Percentiles rank a stretch among this genome's conserved stretches.
phyloP scores from a whole-genome alignment of 2,888 invertebrate genomes.

The Tetragonisca angustula region DNA sequence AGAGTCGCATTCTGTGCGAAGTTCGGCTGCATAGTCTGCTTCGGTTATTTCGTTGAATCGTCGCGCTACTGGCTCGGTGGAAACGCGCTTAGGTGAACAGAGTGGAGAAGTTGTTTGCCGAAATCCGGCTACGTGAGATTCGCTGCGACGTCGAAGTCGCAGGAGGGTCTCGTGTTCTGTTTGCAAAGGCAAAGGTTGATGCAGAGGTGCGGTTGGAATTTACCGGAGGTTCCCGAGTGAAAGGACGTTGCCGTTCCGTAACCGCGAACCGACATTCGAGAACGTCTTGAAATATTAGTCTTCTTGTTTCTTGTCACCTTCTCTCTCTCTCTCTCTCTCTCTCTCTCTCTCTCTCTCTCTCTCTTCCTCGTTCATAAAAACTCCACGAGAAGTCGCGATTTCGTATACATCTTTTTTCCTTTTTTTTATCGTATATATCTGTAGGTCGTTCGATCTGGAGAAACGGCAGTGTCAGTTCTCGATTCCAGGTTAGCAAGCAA shows the following conservation, averaged over 20 bases:
- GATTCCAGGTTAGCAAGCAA: slow-evolving; percentile 29
- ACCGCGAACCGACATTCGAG: slow-evolving; percentile 64
- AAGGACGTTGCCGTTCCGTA: slow-evolving; percentile 65
- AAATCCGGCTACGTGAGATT: slow-evolving; percentile 49
- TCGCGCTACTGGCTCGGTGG: slow-evolving; percentile 6
- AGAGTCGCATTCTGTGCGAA: neutral
- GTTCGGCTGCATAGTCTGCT: neutral
- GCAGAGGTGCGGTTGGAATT: slow-evolving; percentile 65
- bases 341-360: neutral
- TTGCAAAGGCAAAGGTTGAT: slow-evolving; percentile 65
- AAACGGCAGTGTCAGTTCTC: slow-evolving; percentile 10
- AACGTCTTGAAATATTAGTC: slow-evolving; percentile 72
- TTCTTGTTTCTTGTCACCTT: slow-evolving; percentile 41
- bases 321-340: neutral
- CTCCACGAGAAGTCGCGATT: neutral
- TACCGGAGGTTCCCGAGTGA: slow-evolving; percentile 60
- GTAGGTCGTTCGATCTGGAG: neutral
- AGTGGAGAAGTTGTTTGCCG: slow-evolving; percentile 55
- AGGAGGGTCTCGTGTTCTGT: slow-evolving; percentile 58
- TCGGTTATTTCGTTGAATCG: slow-evolving; percentile 31
- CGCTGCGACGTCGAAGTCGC: slow-evolving; percentile 55
- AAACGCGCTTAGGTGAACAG: slow-evolving; percentile 31
- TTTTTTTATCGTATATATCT: neutral
- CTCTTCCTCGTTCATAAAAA: neutral
- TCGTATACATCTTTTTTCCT: neutral